A percentile compares a stretch with the other conserved stretches of the same genome.
These are phyloP conservation scores for Rhaphigaster nebulosa DNA, from an alignment of 2,888 invertebrate genomes.

Conservation along the genomic window DNA sequence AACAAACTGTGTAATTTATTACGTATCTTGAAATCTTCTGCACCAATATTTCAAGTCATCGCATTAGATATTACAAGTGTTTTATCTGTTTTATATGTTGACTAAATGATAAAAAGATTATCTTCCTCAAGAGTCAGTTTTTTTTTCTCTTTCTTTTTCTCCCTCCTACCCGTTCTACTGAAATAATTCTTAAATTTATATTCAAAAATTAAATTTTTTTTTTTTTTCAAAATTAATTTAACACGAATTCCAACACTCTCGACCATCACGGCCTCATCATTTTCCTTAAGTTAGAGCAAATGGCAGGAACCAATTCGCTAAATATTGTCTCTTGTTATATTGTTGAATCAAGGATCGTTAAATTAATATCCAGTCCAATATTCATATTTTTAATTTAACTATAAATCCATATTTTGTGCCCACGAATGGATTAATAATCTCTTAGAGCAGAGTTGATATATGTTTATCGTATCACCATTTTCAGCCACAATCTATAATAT, in stretches of 20 bases:
- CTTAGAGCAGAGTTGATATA: background rate
- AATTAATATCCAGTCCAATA: background rate
- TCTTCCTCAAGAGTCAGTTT: background rate
- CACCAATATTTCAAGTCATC: background rate
- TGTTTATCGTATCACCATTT: background rate
- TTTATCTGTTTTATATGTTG: constrained; percentile 8
- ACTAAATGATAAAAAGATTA: constrained; percentile 25
- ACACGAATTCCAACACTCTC: too few relatives aligned
- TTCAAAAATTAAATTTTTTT: too few relatives aligned
- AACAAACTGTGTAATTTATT: background rate
- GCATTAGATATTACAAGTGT: background rate
- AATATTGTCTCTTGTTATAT: too few relatives aligned
- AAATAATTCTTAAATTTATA: too few relatives aligned
- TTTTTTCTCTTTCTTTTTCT: background rate
- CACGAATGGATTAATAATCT: background rate
- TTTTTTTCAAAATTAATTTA: too few relatives aligned
- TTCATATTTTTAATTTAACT: background rate
- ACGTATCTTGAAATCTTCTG: background rate
- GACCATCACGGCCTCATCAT: too few relatives aligned
- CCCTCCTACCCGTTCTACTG: too few relatives aligned
- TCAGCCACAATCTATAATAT: background rate
- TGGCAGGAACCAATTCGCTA: too few relatives aligned
- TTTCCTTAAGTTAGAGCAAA: too few relatives aligned
- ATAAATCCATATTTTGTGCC: background rate
- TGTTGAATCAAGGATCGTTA: background rate